phyloP scores from a whole-genome alignment of 2,113 vertebrate species.

The Sula dactylatra region DNA sequence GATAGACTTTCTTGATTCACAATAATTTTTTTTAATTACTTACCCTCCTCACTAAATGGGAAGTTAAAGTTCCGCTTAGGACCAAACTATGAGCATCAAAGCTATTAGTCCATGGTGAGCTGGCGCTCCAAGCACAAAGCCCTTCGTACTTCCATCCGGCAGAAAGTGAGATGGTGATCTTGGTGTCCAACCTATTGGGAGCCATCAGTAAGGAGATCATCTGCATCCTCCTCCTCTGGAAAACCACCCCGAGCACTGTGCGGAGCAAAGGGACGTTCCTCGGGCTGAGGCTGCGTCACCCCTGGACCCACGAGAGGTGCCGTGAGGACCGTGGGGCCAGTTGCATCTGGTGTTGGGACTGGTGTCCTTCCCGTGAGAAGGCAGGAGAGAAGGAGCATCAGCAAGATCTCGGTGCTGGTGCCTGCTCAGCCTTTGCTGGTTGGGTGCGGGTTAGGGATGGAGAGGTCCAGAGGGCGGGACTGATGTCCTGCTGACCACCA shows the following conservation, averaged over 20 bases:
- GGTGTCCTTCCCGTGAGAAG: background rate
- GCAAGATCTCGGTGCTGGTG: background rate
- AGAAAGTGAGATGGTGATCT: background rate
- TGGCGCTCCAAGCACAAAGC: background rate
- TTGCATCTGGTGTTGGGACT: background rate
- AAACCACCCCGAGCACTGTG: background rate
- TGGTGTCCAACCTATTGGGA: background rate
- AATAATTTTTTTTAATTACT: background rate
- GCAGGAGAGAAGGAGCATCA: background rate
- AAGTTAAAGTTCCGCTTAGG: background rate
- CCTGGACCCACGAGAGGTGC: too few relatives aligned
- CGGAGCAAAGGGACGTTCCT: background rate
- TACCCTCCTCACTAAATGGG: background rate
- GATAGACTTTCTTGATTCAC: background rate
- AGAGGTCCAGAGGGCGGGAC: background rate
- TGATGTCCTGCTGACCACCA: background rate
- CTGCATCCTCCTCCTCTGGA: background rate
- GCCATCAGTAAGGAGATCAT: background rate
- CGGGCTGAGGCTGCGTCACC: rapidly evolving
- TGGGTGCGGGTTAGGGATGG: background rate
- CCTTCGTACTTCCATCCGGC: background rate
- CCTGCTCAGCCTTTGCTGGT: rapidly evolving
- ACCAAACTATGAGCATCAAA: background rate
- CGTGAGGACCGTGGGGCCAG: background rate
- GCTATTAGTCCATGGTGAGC: background rate